A percentile compares a stretch with the other conserved stretches of the same genome.
Conservation (phyloP, 2,113 vertebrate species). For the Dasyprocta punctata region DNA sequence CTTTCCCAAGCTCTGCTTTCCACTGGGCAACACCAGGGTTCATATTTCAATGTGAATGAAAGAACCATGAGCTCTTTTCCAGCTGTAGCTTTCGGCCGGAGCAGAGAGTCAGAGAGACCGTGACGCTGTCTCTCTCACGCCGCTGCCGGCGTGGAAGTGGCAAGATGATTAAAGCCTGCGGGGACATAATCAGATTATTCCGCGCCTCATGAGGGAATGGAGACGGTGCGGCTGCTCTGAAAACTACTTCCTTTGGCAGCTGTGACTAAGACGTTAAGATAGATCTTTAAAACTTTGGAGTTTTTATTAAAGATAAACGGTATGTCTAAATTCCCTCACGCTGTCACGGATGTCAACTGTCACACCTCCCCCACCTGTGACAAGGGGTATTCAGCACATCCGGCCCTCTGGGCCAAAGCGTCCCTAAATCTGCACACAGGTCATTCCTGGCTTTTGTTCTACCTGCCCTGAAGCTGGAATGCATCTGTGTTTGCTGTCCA, state of each 20-base stretch:
- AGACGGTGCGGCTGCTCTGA: neutral
- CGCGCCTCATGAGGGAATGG: neutral
- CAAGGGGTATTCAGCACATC: neutral
- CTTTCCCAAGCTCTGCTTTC: conserved; percentile 1
- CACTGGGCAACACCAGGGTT: neutral
- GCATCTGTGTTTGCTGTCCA: too few relatives aligned
- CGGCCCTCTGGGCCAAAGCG: neutral
- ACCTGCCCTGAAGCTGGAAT: neutral
- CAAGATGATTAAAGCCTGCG: neutral
- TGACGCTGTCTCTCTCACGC: neutral
- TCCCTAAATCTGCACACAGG: neutral
- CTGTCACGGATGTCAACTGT: neutral
- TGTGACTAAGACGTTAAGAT: neutral
- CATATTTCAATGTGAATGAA: neutral
- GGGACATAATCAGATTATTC: neutral
- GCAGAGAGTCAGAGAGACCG: neutral
- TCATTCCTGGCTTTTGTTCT: neutral
- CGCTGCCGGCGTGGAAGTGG: neutral
- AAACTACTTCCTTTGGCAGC: neutral
- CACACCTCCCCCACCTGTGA: neutral
- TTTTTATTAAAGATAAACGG: neutral
- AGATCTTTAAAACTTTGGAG: neutral
- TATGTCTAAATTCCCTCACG: neutral
- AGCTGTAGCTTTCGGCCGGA: neutral
- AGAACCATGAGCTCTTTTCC: neutral